A percentile compares a stretch with the other conserved stretches of the same genome.
phyloP scores from a whole-genome alignment of 2,113 vertebrate genomes.

The Callorhinus ursinus region DNA sequence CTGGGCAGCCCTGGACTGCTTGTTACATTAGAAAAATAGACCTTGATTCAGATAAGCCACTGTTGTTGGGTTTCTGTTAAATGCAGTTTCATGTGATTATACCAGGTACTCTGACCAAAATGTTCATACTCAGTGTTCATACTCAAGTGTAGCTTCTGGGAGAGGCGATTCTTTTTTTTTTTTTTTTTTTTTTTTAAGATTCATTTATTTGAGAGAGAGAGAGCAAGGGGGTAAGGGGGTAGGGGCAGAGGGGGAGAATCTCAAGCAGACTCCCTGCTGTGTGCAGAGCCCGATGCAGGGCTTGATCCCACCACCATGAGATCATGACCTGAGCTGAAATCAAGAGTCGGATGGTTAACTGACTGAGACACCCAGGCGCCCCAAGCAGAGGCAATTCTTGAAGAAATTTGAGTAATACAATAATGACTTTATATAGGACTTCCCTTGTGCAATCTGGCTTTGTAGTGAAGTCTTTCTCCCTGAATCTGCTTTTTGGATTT shows the following conservation, averaged over 20 bases:
- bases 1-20: not conserved
- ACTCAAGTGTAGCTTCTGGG: not conserved
- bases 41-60: not conserved
- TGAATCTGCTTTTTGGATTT: not conserved
- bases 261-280: not conserved
- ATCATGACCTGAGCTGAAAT: not conserved
- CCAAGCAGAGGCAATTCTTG: not conserved
- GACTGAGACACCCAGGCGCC: not conserved
- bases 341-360: not conserved
- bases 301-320: not conserved
- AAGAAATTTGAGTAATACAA: not conserved
- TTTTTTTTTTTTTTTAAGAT: not conserved
- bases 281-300: not conserved
- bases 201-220: not conserved
- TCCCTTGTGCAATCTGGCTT: not conserved
- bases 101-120: not conserved
- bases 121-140: not conserved
- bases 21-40: not conserved
- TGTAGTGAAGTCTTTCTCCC: not conserved
- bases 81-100: not conserved
- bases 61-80: not conserved
- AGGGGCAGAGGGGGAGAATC: not conserved
- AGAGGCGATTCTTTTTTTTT: not conserved
- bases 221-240: not conserved
- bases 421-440: not conserved